phyloP scores from a whole-genome alignment of 2,888 invertebrate species.

The Eilema sororculum region DNA sequence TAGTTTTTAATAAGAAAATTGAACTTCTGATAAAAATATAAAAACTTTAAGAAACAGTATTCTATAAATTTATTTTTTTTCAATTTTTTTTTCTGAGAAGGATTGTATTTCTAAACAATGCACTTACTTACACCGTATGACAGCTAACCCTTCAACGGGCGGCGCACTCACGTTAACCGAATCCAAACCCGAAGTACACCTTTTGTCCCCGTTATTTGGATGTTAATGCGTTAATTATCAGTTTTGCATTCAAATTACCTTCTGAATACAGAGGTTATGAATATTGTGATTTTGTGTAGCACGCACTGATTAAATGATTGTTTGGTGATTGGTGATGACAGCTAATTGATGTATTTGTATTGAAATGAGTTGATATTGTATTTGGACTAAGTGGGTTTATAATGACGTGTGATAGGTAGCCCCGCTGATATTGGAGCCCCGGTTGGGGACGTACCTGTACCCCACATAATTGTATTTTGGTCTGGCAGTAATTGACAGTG shows the following conservation, averaged over 20 bases:
- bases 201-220: constrained; percentile 83
- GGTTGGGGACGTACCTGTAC: not conserved
- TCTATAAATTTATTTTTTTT: too few species aligned
- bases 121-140: constrained; percentile 28
- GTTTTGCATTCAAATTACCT: constrained; percentile 81
- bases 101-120: constrained; percentile 10
- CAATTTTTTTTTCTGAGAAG: not conserved
- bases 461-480: not conserved
- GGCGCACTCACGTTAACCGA: constrained; percentile 58
- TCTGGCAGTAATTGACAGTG: not conserved
- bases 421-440: not conserved
- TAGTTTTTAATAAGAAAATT: not conserved
- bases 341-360: constrained; percentile 58
- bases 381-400: constrained; percentile 27
- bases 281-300: constrained; percentile 79
- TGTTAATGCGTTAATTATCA: constrained; percentile 85
- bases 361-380: constrained; percentile 44
- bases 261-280: constrained; percentile 69
- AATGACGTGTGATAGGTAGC: constrained; percentile 1
- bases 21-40: not conserved
- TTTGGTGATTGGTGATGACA: constrained; percentile 61
- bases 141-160: constrained; percentile 46
- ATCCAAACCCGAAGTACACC: constrained; percentile 65
- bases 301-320: constrained; percentile 74
- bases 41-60: not conserved